Evolutionary conservation across 2,888 invertebrate genomes (phyloP), one percentile per base, ranked within the genome.

Genomic region (Glyphotaelius pellucidus): DNA sequence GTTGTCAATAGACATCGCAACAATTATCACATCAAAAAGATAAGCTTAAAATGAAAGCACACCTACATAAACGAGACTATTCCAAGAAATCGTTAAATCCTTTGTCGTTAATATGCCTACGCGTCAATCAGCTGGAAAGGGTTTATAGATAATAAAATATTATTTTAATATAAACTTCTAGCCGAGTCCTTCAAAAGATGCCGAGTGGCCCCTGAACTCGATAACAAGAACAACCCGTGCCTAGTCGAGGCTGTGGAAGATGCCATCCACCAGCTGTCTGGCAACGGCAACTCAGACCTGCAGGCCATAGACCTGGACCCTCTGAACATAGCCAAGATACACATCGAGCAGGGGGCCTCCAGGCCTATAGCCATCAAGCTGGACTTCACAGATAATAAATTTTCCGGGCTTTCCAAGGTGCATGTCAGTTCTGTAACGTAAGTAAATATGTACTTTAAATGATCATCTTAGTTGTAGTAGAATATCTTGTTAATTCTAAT

Each of bases 171-270:
- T 25, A n/a, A 25, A 1, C 25, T 94, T 94, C 25, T 94, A 94
- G 94, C 94, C 47, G 92, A 93, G 67, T 94, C 93, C 79, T 94
- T 94, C 89, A 94, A 93, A 90, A 91, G 94, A 81, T 94, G 94
- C 92, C 94, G 94, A 87, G 93, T 94, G 83, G 91, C 93, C 42
- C 80, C 93, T 9, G 93, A 92, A 81, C 42, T 92, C 38, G 94
- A 94, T 89, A 94, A 94, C n/a, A 93, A 94, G 19, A 90, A 94
- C 32, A 94, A 94, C 93, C 93, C 93, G 15, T 94, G 94, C 89
- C 92, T 94, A 32, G 93, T 93, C 25, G 92, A 93, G 1, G 93
- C 94, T 3, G 92, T 94, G 14, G 92, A 94, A 67, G 92, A 93
- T 84, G 93, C 94, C 12, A 80, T 94, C 15, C 79, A 90, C 15